A percentile compares a stretch with the other conserved stretches of the same genome.
Conservation (phyloP, 2,113 vertebrate species). For the Ellobius talpinus region DNA sequence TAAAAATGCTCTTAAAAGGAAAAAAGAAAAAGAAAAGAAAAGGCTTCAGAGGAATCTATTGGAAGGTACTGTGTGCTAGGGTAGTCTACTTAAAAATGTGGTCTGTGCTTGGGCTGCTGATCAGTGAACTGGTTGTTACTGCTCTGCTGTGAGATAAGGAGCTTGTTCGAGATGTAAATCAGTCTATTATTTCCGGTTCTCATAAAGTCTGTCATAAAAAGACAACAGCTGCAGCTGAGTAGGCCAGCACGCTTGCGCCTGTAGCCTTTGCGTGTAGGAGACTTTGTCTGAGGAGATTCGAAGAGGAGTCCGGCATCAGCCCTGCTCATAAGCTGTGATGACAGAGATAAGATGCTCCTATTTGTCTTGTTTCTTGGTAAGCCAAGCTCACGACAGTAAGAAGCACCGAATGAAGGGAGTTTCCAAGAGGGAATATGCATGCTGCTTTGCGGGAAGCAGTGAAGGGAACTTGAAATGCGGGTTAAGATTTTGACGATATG, state of each 20-base stretch:
- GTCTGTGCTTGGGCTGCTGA: neutral
- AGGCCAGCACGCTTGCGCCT: neutral
- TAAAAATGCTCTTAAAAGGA: neutral
- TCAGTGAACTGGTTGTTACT: neutral
- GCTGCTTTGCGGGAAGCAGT: neutral
- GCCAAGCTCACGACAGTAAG: neutral
- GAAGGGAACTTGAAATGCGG: neutral
- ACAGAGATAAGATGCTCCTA: neutral
- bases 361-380: neutral
- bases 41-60: neutral
- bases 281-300: neutral
- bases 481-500: neutral
- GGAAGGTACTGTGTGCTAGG: neutral
- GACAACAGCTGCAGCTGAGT: neutral
- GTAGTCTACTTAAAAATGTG: neutral
- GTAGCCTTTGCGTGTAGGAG: neutral
- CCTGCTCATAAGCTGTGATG: neutral
- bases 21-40: too few relatives aligned
- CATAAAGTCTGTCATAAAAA: neutral
- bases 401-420: neutral
- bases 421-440: neutral
- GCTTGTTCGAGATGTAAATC: neutral
- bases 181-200: neutral
- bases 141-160: neutral
- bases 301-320: neutral